Conservation (phyloP, 2,888 invertebrate genomes). For the Tachina grossa region DNA sequence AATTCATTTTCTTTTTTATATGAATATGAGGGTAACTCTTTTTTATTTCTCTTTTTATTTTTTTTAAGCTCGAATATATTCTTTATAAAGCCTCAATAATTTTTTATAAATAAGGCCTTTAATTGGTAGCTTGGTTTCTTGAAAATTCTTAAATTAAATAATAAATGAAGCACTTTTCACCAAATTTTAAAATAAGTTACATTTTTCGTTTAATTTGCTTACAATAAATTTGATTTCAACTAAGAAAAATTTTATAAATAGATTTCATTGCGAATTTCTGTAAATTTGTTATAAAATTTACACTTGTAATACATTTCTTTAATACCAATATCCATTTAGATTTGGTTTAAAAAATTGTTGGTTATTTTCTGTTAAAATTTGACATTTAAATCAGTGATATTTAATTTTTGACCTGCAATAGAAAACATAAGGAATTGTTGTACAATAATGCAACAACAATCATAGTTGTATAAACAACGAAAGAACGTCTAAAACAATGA, state of each 20-base stretch:
- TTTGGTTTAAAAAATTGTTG: not conserved
- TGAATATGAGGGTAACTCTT: too few relatives aligned
- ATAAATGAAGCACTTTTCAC: not conserved
- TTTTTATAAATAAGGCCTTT: too few relatives aligned
- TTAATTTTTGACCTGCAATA: not conserved
- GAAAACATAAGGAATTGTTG: too few relatives aligned
- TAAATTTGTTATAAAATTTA: slow-evolving; percentile 65
- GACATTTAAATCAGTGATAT: not conserved
- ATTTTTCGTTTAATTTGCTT: not conserved
- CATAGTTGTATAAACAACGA: too few relatives aligned
- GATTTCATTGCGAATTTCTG: slow-evolving; percentile 9
- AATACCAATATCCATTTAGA: not conserved
- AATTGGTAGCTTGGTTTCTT: too few relatives aligned
- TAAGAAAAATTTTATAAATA: not conserved
- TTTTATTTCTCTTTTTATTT: too few relatives aligned
- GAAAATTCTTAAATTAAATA: not conserved
- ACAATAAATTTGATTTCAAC: not conserved
- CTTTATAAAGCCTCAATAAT: too few relatives aligned
- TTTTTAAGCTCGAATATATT: too few relatives aligned
- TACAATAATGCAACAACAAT: too few relatives aligned
- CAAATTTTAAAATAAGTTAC: slow-evolving; percentile 3
- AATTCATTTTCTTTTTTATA: too few relatives aligned
- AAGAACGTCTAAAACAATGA: too few relatives aligned
- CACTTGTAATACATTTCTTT: not conserved
- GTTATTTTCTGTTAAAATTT: slow-evolving; percentile 27